These are phyloP conservation scores for Zygogramma bicolorata DNA, from an alignment of 2,888 invertebrate species.

Conservation along the genomic window DNA sequence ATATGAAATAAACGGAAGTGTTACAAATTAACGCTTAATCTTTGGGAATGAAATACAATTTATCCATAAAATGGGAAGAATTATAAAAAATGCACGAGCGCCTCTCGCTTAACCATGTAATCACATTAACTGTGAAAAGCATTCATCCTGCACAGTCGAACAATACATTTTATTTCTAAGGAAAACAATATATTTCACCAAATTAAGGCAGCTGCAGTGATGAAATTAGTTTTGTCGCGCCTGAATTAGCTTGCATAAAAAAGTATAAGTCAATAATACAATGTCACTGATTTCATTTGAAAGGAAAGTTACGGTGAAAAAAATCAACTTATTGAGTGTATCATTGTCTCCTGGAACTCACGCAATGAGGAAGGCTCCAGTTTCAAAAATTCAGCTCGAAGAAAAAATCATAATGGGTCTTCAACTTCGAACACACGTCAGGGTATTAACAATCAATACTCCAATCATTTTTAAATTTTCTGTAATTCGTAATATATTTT, in stretches of 20 bases:
- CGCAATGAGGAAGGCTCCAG: too few relatives aligned
- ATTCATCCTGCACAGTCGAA: slow-evolving; percentile 42
- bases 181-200: slow-evolving; percentile 37
- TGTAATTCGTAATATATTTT: too few relatives aligned
- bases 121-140: slow-evolving; percentile 44
- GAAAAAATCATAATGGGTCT: too few relatives aligned
- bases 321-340: too few relatives aligned
- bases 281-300: slow-evolving; percentile 15
- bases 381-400: too few relatives aligned
- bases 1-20: slow-evolving; percentile 25
- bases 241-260: slow-evolving; percentile 6
- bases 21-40: slow-evolving; percentile 27
- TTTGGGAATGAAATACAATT: slow-evolving; percentile 42
- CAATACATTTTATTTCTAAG: slow-evolving; percentile 35
- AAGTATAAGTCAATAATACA: slow-evolving; percentile 35
- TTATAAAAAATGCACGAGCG: slow-evolving; percentile 45
- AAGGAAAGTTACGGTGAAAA: too few relatives aligned
- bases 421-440: too few relatives aligned
- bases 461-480: too few relatives aligned
- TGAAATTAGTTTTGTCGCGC: slow-evolving; percentile 26
- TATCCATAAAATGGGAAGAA: slow-evolving; percentile 40
- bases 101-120: slow-evolving; percentile 44
- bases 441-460: too few relatives aligned
- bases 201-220: slow-evolving; percentile 38
- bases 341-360: too few relatives aligned